Base-by-base conservation (phyloP, 2,888 invertebrate species). In the Creontiades dilutus region DNA sequence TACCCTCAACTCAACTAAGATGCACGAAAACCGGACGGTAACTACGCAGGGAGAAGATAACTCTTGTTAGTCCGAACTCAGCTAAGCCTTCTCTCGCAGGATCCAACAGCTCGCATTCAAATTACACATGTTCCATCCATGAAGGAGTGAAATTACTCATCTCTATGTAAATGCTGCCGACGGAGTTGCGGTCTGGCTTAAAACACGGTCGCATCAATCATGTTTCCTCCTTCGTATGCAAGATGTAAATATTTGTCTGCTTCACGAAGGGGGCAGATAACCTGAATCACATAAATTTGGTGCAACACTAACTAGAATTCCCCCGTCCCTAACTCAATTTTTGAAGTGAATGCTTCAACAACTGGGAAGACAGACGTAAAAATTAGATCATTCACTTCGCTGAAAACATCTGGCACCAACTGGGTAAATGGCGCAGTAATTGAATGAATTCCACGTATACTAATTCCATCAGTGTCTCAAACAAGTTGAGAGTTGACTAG, bases 121-220 rank as follows among this genome's bases (percentile, higher is more conserved):
- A 80, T 80, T 80, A 80, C 78, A 47, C 47, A 80, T 80, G 78
- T 80, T 80, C 47, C 78, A 80, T 68, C 78, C 37, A 80, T 80
- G 46, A 80, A 80, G 46, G 78, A 47, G 46, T 80, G 78, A 80
- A 47, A 80, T 80, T 80, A 80, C 78, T 47, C 37, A 80, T 80
- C 78, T 80, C 46, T 80, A 80, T 80, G 78, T 80, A 80, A 80
- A 80, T 80, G 78, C 78, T 37, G 13, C 78, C 37, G 46, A 37
- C 78, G 12, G 78, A 61, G 61, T 61, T 19, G 68, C 68, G 68
- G 23, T 68, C 23, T 23, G 68, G 68, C 23, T 68, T 68, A 68
- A 68, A 68, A 68, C 68, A 68, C 68, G 68, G 23, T 68, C 19
- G 68, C 23, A 68, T 68, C 68, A 68, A 68, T 68, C 68, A 68